A percentile compares a stretch with the other conserved stretches of the same genome.
Evolutionary conservation across 2,888 invertebrate genomes (phyloP).

Genomic region (Phaedon cochleariae): DNA sequence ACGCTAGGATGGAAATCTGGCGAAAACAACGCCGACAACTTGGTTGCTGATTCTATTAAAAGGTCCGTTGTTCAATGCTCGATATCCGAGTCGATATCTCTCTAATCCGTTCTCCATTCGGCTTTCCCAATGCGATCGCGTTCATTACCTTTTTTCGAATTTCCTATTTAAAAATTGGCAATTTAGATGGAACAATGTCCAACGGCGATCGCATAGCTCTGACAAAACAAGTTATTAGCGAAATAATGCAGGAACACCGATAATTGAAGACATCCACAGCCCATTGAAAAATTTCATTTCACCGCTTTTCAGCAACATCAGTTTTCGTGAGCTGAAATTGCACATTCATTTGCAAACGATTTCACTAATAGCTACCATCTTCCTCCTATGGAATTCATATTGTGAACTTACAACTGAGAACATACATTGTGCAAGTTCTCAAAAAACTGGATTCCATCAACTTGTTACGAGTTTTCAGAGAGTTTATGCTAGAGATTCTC

Average conservation of each 20-base stretch:
- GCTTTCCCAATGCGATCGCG: not conserved
- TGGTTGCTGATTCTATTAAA: not conserved
- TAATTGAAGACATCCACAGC: no score
- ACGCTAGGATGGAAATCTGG: not conserved
- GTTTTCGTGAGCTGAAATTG: no score
- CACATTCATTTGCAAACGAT: no score
- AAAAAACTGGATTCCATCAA: no score
- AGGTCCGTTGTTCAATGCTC: not conserved
- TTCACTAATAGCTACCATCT: no score
- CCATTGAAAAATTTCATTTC: no score
- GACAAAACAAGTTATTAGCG: not conserved
- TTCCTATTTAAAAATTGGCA: not conserved
- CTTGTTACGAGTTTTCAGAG: no score
- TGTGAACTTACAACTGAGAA: no score
- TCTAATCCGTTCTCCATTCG: not conserved
- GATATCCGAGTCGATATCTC: not conserved
- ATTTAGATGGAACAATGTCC: not conserved
- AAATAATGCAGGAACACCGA: not conserved
- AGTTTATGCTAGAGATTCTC: no score
- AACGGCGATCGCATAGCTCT: not conserved
- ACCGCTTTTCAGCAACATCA: no score
- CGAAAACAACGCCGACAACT: not conserved
- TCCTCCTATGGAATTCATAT: no score
- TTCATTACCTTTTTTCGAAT: not conserved
- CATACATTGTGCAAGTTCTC: no score